Evolutionary conservation across 2,797 vertebrate species (phyloP), one percentile per base, ranked within the genome.

Genomic region (Trachurus trachurus): DNA sequence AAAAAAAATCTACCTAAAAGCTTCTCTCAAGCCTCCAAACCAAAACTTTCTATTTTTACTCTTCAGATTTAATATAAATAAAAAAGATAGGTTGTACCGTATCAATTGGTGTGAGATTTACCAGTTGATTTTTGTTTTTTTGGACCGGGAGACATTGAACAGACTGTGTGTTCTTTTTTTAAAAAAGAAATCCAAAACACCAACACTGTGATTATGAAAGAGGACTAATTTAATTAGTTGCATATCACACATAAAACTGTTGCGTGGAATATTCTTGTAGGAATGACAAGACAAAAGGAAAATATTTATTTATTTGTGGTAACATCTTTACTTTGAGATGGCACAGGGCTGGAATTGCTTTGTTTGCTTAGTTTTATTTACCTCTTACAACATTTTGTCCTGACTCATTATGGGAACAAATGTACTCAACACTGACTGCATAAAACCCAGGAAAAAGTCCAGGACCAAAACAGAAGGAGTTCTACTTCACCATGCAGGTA

Each of bases 281-380:
- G 15, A 57, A 21, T 34, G 5, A 7, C 34, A 37, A 37, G 34
- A 37, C 1, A 26, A 66, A 63, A 58, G 16, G 62, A 2, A 58
- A 13, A 50, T 34, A 83, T 78, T 74, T 74, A 88, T 81, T 70
- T 71, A 13, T 74, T 52, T 70, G 80, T 71, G 50, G 59, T 50
- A 62, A 68, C 19, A 57, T 68, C 45, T 71, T 74, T 66, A 57
- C 71, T 65, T 75, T 74, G 53, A 22, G 26, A 88, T 76, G 80
- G 81, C 44, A 76, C 61, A 86, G 26, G n/a, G n/a, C n/a, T 13
- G 42, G 42, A 67, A 54, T 39, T 39, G 71, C 29, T 78, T 69
- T 92, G 78, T 92, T 91, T 90, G 75, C 83, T 81, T 42, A 50
- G 44, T 34, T 87, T 45, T 93, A 78, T 93, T 92, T 92, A 88